Conservation (phyloP, 2,797 vertebrate species). For the Menidia menidia region DNA sequence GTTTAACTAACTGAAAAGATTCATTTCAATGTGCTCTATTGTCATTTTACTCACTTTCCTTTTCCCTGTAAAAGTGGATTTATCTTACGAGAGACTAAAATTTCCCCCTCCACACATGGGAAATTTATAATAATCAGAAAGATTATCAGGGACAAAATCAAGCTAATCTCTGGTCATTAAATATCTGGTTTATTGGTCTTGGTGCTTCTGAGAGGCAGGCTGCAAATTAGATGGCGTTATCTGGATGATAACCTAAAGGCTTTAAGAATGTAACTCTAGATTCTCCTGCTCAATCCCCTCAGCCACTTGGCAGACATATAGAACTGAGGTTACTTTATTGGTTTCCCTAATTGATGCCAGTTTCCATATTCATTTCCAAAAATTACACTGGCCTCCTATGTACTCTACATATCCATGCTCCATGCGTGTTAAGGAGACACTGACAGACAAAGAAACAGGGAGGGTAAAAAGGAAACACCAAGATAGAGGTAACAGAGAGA, state of each 20-base stretch:
- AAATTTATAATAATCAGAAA: constrained; percentile 9
- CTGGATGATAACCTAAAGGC: constrained; percentile 73
- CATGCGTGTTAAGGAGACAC: constrained; percentile 14
- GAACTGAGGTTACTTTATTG: constrained; percentile 80
- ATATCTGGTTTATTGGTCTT: constrained; percentile 19
- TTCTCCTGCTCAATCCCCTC: constrained; percentile 60
- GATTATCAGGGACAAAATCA: constrained; percentile 5
- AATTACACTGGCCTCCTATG: constrained; percentile 72
- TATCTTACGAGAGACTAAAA: constrained; percentile 44
- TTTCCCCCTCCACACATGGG: constrained; percentile 7
- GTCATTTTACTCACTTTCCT: constrained; percentile 8
- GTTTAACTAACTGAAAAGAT: constrained; percentile 74
- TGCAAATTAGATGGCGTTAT: constrained; percentile 65
- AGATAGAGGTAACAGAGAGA: constrained; percentile 42
- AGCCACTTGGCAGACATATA: constrained; percentile 72
- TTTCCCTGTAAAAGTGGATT: constrained; percentile 48
- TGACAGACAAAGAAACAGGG: constrained; percentile 10
- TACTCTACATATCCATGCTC: constrained; percentile 37
- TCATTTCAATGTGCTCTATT: constrained; percentile 34
- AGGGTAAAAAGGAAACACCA: constrained; percentile 21
- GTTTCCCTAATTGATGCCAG: constrained; percentile 84
- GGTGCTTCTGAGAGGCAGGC: constrained; percentile 18
- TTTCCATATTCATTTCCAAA: constrained; percentile 85
- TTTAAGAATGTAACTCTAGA: constrained; percentile 64
- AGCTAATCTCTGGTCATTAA: constrained; percentile 4